Evolutionary conservation across 2,113 vertebrate species (phyloP).

Genomic region (Varanus komodoensis): DNA sequence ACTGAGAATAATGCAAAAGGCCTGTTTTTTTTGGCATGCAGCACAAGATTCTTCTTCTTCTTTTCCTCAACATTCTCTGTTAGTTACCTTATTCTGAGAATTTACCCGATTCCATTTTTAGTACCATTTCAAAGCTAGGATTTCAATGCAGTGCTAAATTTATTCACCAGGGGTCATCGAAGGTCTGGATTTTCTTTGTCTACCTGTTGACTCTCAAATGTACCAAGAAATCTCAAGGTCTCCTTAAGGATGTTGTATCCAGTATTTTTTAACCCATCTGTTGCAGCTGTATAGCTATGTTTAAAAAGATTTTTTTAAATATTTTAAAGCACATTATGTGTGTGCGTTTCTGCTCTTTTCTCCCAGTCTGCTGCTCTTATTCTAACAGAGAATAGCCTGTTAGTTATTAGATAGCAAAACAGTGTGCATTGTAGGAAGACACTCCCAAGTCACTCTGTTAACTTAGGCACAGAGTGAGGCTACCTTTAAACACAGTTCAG

Average conservation of each 20-base stretch:
- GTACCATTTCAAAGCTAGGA: constrained; percentile 34
- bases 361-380: neutral
- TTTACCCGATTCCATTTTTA: constrained; percentile 16
- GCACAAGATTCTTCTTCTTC: constrained; percentile 10
- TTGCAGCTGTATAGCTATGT: neutral
- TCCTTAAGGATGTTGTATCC: constrained; percentile 33
- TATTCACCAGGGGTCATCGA: constrained; percentile 89
- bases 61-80: neutral
- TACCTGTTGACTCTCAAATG: constrained; percentile 63
- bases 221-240: constrained; percentile 37
- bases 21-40: constrained; percentile 19
- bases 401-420: neutral
- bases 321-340: neutral
- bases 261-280: neutral
- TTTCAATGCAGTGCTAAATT: constrained; percentile 84
- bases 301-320: constrained; percentile 36
- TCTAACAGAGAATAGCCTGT: neutral
- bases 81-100: constrained; percentile 14
- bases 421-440: neutral
- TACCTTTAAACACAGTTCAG: neutral
- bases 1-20: constrained; percentile 4
- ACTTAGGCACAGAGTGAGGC: too few relatives aligned
- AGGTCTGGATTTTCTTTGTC: constrained; percentile 85
- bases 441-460: too few relatives aligned
- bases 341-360: neutral